Base-by-base conservation (phyloP, 2,888 invertebrate genomes). In the Falcaria lacertinaria region DNA sequence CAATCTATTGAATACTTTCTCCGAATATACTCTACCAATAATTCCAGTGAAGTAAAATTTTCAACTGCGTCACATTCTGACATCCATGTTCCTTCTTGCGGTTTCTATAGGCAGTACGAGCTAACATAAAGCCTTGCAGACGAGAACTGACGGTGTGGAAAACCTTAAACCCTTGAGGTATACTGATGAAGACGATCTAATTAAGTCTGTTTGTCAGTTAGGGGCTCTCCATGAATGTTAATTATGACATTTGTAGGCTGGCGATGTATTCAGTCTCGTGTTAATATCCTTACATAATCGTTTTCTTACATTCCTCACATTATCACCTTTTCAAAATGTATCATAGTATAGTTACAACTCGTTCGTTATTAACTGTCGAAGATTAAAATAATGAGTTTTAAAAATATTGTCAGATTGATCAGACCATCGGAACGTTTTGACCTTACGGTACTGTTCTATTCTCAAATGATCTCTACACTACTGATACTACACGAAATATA, bases 131-230 rank as follows among this genome's bases (percentile, higher is more conserved):
- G 72, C 74, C 62, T 56, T 52, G 47, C 58, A 68, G 64, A 64
- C 57, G 44, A 57, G 53, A 64, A 49, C 64, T 66, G 60, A 57
- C 74, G 63, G 65, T 50, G 69, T 65, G 70, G 71, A 77, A 81
- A 78, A 69, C 76, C 74, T 60, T 72, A 69, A 71, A 57, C 74
- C 74, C 63, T 64, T 57, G 64, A 69, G 80, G 74, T 74, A 77
- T 73, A 71, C 74, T 74, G 74, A 76, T 75, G 65, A 75, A 81
- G 70, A 74, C 70, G 69, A 62, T 70, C 39, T 47, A 43, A 40
- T 43, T 45, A 41, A 41, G 37, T 22, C 40, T 37, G 42, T 22
- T 41, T 22, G 41, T 55, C 50, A 59, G 43, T 43, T 43, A 34
- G 39, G 35, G 39, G 39, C 15, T 38, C 41, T 41, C 47, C 44